phyloP scores from a whole-genome alignment of 2,888 invertebrate genomes.

The Dasypolia templi region DNA sequence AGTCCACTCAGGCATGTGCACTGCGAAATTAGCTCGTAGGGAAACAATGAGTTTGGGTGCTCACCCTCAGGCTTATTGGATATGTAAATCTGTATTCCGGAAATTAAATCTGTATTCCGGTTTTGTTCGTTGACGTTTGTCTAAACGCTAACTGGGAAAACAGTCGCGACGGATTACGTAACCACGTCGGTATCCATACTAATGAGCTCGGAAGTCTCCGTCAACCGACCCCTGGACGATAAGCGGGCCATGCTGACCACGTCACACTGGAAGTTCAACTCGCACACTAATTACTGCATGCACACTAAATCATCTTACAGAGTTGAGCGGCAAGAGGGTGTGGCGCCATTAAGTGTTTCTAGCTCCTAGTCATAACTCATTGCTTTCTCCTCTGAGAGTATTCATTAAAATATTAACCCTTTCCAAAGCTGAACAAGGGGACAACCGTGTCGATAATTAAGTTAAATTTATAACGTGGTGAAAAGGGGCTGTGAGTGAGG shows the following conservation, averaged over 20 bases:
- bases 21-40: slow-evolving; percentile 71
- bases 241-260: slow-evolving; percentile 46
- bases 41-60: slow-evolving; percentile 68
- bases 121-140: slow-evolving; percentile 35
- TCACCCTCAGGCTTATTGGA: slow-evolving; percentile 49
- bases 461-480: slow-evolving; percentile 78
- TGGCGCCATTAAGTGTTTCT: slow-evolving; percentile 51
- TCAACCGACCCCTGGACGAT: slow-evolving; percentile 50
- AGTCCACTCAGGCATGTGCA: slow-evolving; percentile 68
- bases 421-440: slow-evolving; percentile 70
- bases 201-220: slow-evolving; percentile 60
- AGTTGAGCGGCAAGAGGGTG: slow-evolving; percentile 42
- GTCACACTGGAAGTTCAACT: slow-evolving; percentile 36
- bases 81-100: slow-evolving; percentile 52
- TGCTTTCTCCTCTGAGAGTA: slow-evolving; percentile 61
- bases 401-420: slow-evolving; percentile 68
- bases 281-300: slow-evolving; percentile 45
- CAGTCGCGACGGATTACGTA: slow-evolving; percentile 50
- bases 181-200: slow-evolving; percentile 48
- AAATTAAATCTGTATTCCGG: slow-evolving; percentile 58
- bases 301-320: slow-evolving; percentile 48
- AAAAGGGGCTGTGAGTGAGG: slow-evolving; percentile 58
- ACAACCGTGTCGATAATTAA: slow-evolving; percentile 77
- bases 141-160: slow-evolving; percentile 21
- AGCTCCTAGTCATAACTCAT: slow-evolving; percentile 61